Base-by-base conservation (phyloP, 1,140 invertebrate genomes). In the Colletes gigas region DNA sequence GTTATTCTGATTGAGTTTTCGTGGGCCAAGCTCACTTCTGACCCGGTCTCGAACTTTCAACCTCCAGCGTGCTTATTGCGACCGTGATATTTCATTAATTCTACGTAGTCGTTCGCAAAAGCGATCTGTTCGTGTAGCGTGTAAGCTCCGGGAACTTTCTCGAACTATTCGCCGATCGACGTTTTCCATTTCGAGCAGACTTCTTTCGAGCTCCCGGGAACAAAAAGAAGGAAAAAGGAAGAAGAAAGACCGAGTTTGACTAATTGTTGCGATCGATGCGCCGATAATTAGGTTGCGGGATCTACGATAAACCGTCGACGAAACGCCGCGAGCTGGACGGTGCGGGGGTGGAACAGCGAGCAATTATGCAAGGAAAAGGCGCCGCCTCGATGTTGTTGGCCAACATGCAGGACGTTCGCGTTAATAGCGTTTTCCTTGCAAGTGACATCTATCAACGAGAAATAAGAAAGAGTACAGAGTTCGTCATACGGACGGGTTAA, bases 241-340 rank as follows among this genome's bases (percentile, higher is more conserved):
- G 41, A 19, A 1, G 1, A 66, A 66, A 21, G 17, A 52, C n/a
- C 21, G 54, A 50, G 78, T 57, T 44, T 8, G 52, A 67, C 73
- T 80, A 74, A 80, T 80, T 73, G 62, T 80, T 67, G 8, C 78
- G 78, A 74, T 76, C 78, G 73, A 76, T 81, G 57, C 50, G 19
- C 72, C 72, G 65, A 68, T 81, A 81, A 81, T 81, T 81, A 74
- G 78, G 78, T 81, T 73, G 78, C 55, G 47, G 65, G 60, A 69
- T 81, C 55, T 47, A 21, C 78, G 55, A 69, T 69, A 68, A 67
- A 67, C 60, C 54, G 78, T 17, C 57, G 55, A 50, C 14, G 47
- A 52, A 60, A 17, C 41, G 21, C 55, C 15, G 44, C 14, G 17
- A 59, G 15, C 12, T 15, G n/a, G 30, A 9, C 9, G 10, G 52